Conservation (phyloP, 2,888 invertebrate species). For the Brachynemurus nebulosus region DNA sequence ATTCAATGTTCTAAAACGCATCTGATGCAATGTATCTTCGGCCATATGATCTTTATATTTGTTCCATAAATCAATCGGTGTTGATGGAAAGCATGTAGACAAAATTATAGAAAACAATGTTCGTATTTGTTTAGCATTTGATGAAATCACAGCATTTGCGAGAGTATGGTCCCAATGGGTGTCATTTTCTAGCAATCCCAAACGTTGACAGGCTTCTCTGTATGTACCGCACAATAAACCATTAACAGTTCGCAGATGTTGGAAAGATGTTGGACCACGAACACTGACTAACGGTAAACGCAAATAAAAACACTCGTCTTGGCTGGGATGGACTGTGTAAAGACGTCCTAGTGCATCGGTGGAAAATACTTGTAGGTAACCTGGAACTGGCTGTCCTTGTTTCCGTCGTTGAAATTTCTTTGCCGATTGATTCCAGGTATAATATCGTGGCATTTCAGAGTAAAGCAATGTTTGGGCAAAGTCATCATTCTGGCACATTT, state of each 20-base stretch:
- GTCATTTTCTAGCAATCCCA: slow-evolving; percentile 22
- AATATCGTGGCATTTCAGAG: slow-evolving; percentile 21
- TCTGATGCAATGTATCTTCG: slow-evolving; percentile 16
- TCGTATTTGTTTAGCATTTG: slow-evolving; percentile 13
- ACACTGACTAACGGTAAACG: slow-evolving; percentile 25
- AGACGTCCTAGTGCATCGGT: slow-evolving; percentile 24
- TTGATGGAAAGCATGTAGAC: slow-evolving; percentile 18
- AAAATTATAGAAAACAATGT: slow-evolving; percentile 20
- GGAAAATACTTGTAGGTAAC: slow-evolving; percentile 21
- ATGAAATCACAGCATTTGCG: slow-evolving; percentile 8
- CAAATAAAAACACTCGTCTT: slow-evolving; percentile 25
- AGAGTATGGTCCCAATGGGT: slow-evolving; percentile 18
- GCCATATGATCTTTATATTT: slow-evolving; percentile 13
- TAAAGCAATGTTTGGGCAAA: slow-evolving; percentile 23
- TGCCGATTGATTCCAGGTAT: slow-evolving; percentile 22
- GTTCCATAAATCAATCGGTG: slow-evolving; percentile 18
- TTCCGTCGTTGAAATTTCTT: slow-evolving; percentile 23
- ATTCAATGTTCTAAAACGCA: slow-evolving; percentile 16
- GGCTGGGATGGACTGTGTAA: slow-evolving; percentile 26
- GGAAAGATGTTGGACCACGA: slow-evolving; percentile 21
- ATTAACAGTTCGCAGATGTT: slow-evolving; percentile 21
- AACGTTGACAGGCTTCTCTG: slow-evolving; percentile 22
- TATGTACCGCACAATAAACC: slow-evolving; percentile 22
- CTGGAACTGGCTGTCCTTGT: slow-evolving; percentile 22
- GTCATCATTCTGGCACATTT: slow-evolving; percentile 9